phyloP scores from a whole-genome alignment of 2,113 vertebrate species.

The Chaenocephalus aceratus region DNA sequence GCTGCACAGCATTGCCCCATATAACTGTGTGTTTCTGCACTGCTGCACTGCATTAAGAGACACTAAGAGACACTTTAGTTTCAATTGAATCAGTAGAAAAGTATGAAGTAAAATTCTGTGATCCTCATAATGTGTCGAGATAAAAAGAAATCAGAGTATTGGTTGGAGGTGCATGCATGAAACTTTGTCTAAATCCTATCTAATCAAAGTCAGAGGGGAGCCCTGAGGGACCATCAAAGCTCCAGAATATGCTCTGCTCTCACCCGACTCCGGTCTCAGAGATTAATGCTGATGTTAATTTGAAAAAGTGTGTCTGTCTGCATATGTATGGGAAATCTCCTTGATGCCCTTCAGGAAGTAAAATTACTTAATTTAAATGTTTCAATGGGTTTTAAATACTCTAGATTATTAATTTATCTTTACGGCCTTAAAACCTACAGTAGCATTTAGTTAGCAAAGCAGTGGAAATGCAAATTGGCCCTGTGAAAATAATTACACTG shows the following conservation, averaged over 20 bases:
- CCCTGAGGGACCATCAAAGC: conserved; percentile 66
- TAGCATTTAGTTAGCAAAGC: conserved; percentile 79
- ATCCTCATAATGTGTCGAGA: conserved; percentile 37
- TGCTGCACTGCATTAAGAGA: background rate
- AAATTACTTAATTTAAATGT: conserved; percentile 87
- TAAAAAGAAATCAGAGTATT: conserved; percentile 49
- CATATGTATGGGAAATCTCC: conserved; percentile 72
- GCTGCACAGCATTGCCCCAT: conserved; percentile 37
- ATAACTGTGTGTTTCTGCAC: conserved; percentile 14
- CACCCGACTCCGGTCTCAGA: conserved; percentile 74
- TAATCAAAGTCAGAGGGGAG: conserved; percentile 71
- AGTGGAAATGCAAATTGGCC: conserved; percentile 82
- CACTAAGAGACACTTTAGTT: background rate
- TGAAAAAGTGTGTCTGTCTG: conserved; percentile 76
- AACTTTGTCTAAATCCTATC: conserved; percentile 75
- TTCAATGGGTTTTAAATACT: conserved; percentile 86
- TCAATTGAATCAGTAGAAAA: conserved; percentile 23
- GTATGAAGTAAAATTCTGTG: background rate
- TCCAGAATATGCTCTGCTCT: conserved; percentile 71
- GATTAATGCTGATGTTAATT: conserved; percentile 81
- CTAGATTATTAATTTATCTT: conserved; percentile 86
- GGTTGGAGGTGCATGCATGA: conserved; percentile 54
- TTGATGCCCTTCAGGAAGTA: conserved; percentile 83
- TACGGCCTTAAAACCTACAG: conserved; percentile 80
- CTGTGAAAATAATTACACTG: conserved; percentile 84